These are phyloP conservation scores for Platerodrilus igneus DNA, from an alignment of 2,888 invertebrate genomes.

Conservation along the genomic window DNA sequence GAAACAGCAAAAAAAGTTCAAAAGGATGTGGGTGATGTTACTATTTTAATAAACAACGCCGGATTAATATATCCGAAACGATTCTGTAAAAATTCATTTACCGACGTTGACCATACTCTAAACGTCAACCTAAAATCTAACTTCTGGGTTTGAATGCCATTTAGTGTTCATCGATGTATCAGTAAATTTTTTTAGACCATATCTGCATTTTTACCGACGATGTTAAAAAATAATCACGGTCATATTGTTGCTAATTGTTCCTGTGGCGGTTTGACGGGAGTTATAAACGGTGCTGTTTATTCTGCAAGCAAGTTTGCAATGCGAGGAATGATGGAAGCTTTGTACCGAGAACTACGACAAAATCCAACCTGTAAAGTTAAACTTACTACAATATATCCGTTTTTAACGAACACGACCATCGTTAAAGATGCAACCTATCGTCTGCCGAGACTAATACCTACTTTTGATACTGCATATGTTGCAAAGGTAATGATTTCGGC, in stretches of 20 bases:
- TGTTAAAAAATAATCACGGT: conserved; percentile 69
- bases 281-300: conserved; percentile 75
- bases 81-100: too few relatives aligned
- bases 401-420: conserved; percentile 81
- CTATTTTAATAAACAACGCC: conserved; percentile 79
- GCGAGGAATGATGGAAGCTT: conserved; percentile 76
- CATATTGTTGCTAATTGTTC: conserved; percentile 74
- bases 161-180: too few relatives aligned
- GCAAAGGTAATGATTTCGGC: conserved; percentile 63
- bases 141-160: too few relatives aligned
- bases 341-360: conserved; percentile 71
- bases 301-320: conserved; percentile 80
- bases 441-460: conserved; percentile 61
- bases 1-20: conserved; percentile 59
- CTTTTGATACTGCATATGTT: conserved; percentile 60
- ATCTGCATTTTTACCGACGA: conserved; percentile 70
- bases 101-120: too few relatives aligned
- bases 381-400: conserved; percentile 80
- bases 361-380: conserved; percentile 55
- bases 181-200: conserved; percentile 57
- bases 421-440: conserved; percentile 71
- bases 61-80: too few relatives aligned
- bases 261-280: conserved; percentile 68
- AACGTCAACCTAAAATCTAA: too few relatives aligned
- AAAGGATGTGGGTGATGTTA: conserved; percentile 69